phyloP scores from a whole-genome alignment of 2,888 invertebrate genomes.

The Drosophila cracens region DNA sequence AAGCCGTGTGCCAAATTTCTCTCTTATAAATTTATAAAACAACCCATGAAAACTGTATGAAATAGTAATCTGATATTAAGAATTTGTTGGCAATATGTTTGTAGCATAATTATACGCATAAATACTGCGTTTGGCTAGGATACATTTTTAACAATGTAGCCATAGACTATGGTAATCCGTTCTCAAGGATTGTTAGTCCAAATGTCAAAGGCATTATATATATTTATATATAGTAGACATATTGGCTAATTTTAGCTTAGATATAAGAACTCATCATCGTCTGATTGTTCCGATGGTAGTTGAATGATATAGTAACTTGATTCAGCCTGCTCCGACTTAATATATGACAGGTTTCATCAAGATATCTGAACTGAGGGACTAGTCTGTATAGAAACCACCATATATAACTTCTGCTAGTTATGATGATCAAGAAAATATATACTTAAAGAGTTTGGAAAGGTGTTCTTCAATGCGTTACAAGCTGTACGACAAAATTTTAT shows the following conservation, averaged over 20 bases:
- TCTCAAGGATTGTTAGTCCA: accelerated
- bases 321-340: background rate
- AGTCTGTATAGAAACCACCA: background rate
- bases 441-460: too few relatives aligned
- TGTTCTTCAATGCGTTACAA: too few relatives aligned
- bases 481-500: too few relatives aligned
- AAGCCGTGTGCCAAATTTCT: accelerated
- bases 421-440: too few relatives aligned
- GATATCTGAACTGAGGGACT: background rate
- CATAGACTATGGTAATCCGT: background rate
- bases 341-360: background rate
- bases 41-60: background rate
- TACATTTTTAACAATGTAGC: background rate
- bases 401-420: too few relatives aligned
- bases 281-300: too few relatives aligned
- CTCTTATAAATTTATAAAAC: background rate
- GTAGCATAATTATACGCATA: background rate
- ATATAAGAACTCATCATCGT: background rate
- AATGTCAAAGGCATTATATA: background rate
- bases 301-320: background rate
- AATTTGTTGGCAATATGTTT: background rate
- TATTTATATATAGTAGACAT: background rate
- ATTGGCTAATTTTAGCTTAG: background rate
- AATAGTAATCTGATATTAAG: background rate
- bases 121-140: background rate